Evolutionary conservation across 2,888 invertebrate genomes (phyloP), one percentile per base, ranked within the genome.

Genomic region (Atethmia centrago): DNA sequence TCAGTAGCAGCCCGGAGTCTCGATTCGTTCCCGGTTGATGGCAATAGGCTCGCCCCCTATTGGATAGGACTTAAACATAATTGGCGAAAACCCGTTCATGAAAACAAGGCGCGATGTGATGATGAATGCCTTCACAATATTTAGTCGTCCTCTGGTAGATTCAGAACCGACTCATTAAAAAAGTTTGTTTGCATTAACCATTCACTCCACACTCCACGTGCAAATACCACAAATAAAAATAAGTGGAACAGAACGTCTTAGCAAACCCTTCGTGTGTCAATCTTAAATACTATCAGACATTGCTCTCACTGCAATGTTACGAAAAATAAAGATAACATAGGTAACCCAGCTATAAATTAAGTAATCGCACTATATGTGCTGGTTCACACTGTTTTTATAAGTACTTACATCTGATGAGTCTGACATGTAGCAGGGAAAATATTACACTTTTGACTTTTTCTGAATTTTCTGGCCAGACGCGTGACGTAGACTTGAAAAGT

Each of bases 201-300:
- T n/a, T n/a, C n/a, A n/a, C n/a, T n/a, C n/a, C n/a, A n/a, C n/a
- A 53, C 4, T 31, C 31, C 31, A 31, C 31, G 14, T 36, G 51
- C 40, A 65, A 65, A 61, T 45, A 36, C 31, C 19, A 65, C 10
- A 79, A 64, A 66, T 3, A 68, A 47, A 49, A 31, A 14, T 1
- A 72, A 36, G 0, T 65, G 12, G 67, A 71, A 49, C 77, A 74
- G 19, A 40, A 31, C 74, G 61, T 62, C 12, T 71, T 71, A 59
- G 71, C 53, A 74, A 76, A 71, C 31, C 36, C 36, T 40, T 61
- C 55, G 31, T 61, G 58, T 72, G 77, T 83, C 80, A 79, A 80
- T 77, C 72, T 77, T 10, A 31, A 58, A 67, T 14, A 73, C 8
- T 79, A 85, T 85, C 87, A 86, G 83, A 1, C 87, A 64, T 76